Evolutionary conservation across 2,888 invertebrate species (phyloP).

Genomic region (Heliconius cydno): DNA sequence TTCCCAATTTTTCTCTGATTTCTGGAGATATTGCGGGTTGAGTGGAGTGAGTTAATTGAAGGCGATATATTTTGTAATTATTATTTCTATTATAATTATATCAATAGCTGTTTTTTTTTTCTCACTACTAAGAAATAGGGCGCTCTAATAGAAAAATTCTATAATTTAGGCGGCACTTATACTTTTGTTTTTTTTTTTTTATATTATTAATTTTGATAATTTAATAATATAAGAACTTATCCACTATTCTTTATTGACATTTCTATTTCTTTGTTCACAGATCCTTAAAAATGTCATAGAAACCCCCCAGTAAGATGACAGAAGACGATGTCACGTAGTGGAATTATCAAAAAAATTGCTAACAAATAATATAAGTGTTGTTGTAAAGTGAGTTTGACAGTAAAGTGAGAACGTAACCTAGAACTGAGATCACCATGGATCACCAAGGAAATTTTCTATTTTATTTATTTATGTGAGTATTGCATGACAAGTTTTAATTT

Average conservation of each 20-base stretch:
- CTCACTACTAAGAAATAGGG: too few relatives aligned
- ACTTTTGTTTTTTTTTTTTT: background rate
- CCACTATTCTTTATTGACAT: background rate
- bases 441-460: slow-evolving; percentile 62
- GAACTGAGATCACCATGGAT: slow-evolving; percentile 37
- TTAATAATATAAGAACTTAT: background rate
- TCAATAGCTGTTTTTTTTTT: too few relatives aligned
- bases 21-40: too few relatives aligned
- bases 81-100: too few relatives aligned
- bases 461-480: slow-evolving; percentile 72
- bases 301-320: slow-evolving; percentile 56
- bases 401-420: slow-evolving; percentile 31
- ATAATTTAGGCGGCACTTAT: background rate
- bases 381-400: slow-evolving; percentile 22
- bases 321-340: slow-evolving; percentile 63
- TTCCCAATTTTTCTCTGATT: too few relatives aligned
- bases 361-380: slow-evolving; percentile 47
- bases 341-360: slow-evolving; percentile 38
- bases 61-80: too few relatives aligned
- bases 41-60: too few relatives aligned
- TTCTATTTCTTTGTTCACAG: slow-evolving; percentile 56
- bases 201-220: too few relatives aligned
- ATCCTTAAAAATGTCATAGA: slow-evolving; percentile 52
- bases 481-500: background rate
- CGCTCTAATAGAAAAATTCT: background rate